Evolutionary conservation across 2,797 vertebrate species (phyloP).

Genomic region (Esox lucius): DNA sequence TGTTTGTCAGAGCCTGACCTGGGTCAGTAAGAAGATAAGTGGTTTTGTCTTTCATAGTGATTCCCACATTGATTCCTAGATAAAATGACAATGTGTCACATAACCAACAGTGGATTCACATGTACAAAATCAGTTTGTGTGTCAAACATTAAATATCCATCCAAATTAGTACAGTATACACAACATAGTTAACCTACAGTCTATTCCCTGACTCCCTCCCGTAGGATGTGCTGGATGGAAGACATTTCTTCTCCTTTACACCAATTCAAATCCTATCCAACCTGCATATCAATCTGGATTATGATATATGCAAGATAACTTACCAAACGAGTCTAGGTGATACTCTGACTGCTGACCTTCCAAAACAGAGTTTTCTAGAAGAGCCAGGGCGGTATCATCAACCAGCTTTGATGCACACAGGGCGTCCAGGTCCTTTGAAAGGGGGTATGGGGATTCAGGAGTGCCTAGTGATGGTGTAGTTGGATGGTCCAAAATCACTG

Average conservation of each 20-base stretch:
- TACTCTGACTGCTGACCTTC: neutral
- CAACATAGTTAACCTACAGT: neutral
- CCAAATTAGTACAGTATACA: neutral
- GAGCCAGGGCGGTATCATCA: conserved; percentile 43
- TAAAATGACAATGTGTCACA: conserved; percentile 15
- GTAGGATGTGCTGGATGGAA: neutral
- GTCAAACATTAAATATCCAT: neutral
- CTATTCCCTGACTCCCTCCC: neutral
- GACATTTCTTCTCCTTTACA: neutral
- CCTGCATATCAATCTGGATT: neutral
- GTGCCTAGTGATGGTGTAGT: conserved; percentile 33
- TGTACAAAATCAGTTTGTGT: neutral
- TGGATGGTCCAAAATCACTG: conserved; percentile 29
- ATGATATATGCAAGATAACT: neutral
- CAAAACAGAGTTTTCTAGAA: neutral
- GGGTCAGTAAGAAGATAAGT: conserved; percentile 26
- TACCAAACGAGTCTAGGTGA: neutral
- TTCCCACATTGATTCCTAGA: conserved; percentile 17
- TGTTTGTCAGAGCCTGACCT: conserved; percentile 24
- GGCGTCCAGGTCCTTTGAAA: conserved; percentile 36
- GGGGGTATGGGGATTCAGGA: conserved; percentile 50
- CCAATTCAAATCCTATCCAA: neutral
- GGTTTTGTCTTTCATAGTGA: neutral
- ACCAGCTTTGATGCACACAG: conserved; percentile 24
- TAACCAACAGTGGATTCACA: neutral